phyloP scores from a whole-genome alignment of 2,888 invertebrate genomes.

The Ethmia dodecea region DNA sequence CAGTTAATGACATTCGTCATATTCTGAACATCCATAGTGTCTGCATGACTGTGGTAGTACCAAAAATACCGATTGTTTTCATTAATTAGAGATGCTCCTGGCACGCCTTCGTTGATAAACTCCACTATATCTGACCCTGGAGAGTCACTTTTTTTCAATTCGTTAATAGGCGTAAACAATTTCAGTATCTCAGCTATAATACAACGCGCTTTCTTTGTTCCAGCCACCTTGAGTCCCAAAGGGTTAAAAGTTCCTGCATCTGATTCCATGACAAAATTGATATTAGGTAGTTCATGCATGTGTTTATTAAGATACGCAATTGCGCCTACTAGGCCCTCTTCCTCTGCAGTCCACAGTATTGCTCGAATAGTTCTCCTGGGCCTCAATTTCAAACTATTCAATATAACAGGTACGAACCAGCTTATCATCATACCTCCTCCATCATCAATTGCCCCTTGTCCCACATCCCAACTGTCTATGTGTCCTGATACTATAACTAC shows the following conservation, averaged over 20 bases:
- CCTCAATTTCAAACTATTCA: constrained; percentile 79
- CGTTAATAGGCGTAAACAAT: constrained; percentile 79
- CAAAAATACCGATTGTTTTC: constrained; percentile 82
- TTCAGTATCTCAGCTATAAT: constrained; percentile 82
- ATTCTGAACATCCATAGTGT: constrained; percentile 84
- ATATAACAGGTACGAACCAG: constrained; percentile 83
- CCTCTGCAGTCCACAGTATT: constrained; percentile 90
- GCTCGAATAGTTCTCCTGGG: constrained; percentile 85
- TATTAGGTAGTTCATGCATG: constrained; percentile 72
- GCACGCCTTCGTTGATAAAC: constrained; percentile 81
- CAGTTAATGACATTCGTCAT: constrained; percentile 83
- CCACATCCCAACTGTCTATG: constrained; percentile 93
- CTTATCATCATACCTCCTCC: constrained; percentile 89
- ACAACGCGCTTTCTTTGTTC: constrained; percentile 79
- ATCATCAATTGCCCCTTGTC: constrained; percentile 92
- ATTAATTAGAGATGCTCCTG: constrained; percentile 82
- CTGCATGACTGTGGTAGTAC: constrained; percentile 86
- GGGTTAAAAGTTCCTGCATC: constrained; percentile 90
- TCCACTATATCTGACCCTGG: constrained; percentile 83
- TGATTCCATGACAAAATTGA: constrained; percentile 89
- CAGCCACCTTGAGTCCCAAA: constrained; percentile 82
- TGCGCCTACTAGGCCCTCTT: constrained; percentile 84
- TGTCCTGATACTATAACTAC: constrained; percentile 89
- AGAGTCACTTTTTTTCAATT: constrained; percentile 59
- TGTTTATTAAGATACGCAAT: constrained; percentile 80